Base-by-base conservation (phyloP, 2,888 invertebrate species). In the Hirtodrosophila confusa region DNA sequence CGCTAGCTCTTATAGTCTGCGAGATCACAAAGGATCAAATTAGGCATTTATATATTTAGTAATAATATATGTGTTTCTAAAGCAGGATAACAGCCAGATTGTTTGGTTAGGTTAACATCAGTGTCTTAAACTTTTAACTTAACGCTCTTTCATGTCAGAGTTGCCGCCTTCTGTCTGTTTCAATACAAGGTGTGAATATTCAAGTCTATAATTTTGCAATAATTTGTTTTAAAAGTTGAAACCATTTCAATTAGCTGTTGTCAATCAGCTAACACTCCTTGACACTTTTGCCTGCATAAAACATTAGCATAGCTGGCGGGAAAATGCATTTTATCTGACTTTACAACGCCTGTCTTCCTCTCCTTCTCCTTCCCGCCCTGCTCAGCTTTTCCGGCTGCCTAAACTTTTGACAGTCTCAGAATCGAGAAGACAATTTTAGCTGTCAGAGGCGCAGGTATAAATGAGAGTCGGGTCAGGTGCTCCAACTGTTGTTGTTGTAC, bases 401-500 rank as follows among this genome's bases (percentile, higher is more conserved):
- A 45, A 50, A 67, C 65, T 68, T 51, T 66, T 80, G 85, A 78
- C 85, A 85, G 64, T 51, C 60, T 72, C 62, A 69, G 71, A 82
- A 87, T 86, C 77, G 85, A 87, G 68, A 79, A 88, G 88, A 88
- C 89, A 89, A 80, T 88, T 88, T 85, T 67, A 84, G 84, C 88
- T 90, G 90, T 88, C 89, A 90, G 44, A 45, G 50, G 48, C 68
- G 53, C 39, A 33, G 43, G 51, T 5, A 56, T 11, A 41, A 44
- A 44, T 39, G 31, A 12, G 36, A 54, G 36, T 27, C 17, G 56
- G 24, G 45, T 50, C 43, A 53, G 31, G 37, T 45, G 40, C 17
- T 17, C 17, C 17, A 17, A 17, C 17, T 17, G 17, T 17, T 17
- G 17, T 17, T 17, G 17, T 17, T 17, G 17, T 17, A 17, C 17